Conservation (phyloP, 2,113 vertebrate genomes). For the Nothocercus nigrocapillus region DNA sequence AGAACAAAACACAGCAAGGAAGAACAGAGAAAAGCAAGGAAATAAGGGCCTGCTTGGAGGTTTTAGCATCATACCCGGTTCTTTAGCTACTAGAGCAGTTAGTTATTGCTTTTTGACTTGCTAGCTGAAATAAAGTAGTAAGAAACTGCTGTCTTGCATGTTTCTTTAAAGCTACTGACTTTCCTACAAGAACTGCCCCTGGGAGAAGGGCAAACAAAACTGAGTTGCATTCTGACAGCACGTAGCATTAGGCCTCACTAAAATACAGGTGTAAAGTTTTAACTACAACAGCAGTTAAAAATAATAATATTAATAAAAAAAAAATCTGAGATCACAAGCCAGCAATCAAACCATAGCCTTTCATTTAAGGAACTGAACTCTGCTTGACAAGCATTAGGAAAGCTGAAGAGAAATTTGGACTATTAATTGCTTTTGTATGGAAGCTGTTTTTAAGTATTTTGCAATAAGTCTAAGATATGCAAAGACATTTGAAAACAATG, state of each 20-base stretch:
- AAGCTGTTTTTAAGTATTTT: background rate
- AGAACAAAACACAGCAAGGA: background rate
- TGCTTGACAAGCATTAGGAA: background rate
- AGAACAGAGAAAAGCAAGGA: background rate
- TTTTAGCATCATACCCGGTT: background rate
- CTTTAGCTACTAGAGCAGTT: background rate
- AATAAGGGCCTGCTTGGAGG: rapidly evolving
- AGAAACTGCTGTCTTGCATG: background rate
- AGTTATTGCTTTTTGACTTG: background rate
- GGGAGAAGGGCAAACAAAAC: background rate
- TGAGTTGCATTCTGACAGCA: background rate
- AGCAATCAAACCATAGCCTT: rapidly evolving
- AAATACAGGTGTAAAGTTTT: background rate
- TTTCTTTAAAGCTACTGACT: too few species aligned
- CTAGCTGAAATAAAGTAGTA: background rate
- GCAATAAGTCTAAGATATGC: rapidly evolving
- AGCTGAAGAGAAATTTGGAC: background rate
- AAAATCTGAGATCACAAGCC: background rate
- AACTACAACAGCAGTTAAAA: background rate
- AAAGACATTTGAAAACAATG: background rate
- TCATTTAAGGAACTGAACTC: rapidly evolving
- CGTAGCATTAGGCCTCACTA: rapidly evolving
- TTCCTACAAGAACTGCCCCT: background rate
- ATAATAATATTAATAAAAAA: too few species aligned
- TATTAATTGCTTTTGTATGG: background rate